phyloP scores from a whole-genome alignment of 1,140 invertebrate genomes.

The Neodiprion lecontei region DNA sequence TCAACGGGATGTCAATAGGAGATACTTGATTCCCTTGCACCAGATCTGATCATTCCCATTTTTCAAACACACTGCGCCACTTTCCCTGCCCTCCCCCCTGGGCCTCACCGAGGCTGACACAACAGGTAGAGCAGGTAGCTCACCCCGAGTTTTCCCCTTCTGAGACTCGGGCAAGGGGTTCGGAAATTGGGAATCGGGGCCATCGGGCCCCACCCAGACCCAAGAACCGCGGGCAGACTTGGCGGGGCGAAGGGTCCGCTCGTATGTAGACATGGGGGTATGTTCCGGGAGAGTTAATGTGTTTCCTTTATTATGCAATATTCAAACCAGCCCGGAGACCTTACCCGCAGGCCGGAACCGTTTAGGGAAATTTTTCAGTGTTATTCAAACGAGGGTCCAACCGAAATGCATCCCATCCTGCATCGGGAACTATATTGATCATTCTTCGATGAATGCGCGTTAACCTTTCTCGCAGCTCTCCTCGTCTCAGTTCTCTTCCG shows the following conservation, averaged over 20 bases:
- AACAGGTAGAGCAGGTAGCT: constrained; percentile 59
- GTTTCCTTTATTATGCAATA: constrained; percentile 58
- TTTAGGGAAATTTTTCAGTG: constrained; percentile 60
- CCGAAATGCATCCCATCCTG: constrained; percentile 40
- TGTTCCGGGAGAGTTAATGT: constrained; percentile 46
- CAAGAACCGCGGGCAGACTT: not conserved
- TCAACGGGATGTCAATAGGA: constrained; percentile 33
- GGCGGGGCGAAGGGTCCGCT: not conserved
- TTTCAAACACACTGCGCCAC: constrained; percentile 25
- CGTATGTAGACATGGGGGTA: too few species aligned
- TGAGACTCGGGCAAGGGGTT: constrained; percentile 5
- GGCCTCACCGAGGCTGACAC: constrained; percentile 13
- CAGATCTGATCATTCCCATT: constrained; percentile 48
- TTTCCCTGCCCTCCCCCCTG: constrained; percentile 21
- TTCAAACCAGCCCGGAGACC: constrained; percentile 37
- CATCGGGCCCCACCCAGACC: constrained; percentile 3
- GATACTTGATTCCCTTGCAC: constrained; percentile 50
- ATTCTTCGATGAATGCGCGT: constrained; percentile 44
- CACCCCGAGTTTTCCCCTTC: constrained; percentile 6
- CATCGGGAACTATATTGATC: constrained; percentile 57
- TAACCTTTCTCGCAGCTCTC: not conserved
- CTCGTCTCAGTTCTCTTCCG: too few species aligned
- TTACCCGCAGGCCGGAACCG: constrained; percentile 50
- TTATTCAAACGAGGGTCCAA: constrained; percentile 60
- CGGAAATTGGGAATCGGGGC: constrained; percentile 1